These are phyloP conservation scores for Pachyrhynchus sulphureomaculatus DNA, from an alignment of 1,140 invertebrate genomes.

Conservation along the genomic window DNA sequence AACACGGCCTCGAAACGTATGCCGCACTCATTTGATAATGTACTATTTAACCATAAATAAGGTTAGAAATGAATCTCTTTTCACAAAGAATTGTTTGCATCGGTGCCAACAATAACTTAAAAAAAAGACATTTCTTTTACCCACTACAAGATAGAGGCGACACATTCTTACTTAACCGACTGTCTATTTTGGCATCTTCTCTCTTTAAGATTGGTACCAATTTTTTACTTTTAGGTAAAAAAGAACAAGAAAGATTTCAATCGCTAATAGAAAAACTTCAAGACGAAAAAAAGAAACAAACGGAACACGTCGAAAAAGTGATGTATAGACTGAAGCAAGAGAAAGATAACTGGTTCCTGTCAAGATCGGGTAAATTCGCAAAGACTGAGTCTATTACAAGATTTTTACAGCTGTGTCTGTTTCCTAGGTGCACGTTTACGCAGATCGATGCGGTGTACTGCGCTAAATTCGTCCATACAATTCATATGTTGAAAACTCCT, in stretches of 20 bases:
- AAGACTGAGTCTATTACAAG: constrained; percentile 97
- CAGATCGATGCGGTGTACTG: constrained; percentile 95
- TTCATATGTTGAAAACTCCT: constrained; percentile 92
- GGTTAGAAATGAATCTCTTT: too few species aligned
- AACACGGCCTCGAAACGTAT: too few species aligned
- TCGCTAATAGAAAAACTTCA: constrained; percentile 89
- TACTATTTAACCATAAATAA: too few species aligned
- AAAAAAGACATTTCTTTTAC: too few species aligned
- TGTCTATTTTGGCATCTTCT: too few species aligned
- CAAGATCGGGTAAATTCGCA: constrained; percentile 79
- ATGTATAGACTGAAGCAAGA: constrained; percentile 70
- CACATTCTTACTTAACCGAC: too few species aligned
- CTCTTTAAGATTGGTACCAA: too few species aligned
- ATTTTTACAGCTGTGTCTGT: constrained; percentile 94
- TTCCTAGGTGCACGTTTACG: constrained; percentile 94
- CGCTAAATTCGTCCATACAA: constrained; percentile 94
- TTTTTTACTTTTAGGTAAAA: constrained; percentile 61
- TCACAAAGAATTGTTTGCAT: too few species aligned
- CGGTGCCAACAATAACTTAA: too few species aligned
- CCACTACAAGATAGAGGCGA: too few species aligned
- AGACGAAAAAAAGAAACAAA: constrained; percentile 91
- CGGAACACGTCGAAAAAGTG: constrained; percentile 88
- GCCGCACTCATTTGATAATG: too few species aligned
- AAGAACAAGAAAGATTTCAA: constrained; percentile 87
- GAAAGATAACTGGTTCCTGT: constrained; percentile 91